A percentile compares a stretch with the other conserved stretches of the same genome.
These are phyloP conservation scores for Dicycla oo DNA, from an alignment of 2,888 invertebrate genomes.

Conservation along the genomic window DNA sequence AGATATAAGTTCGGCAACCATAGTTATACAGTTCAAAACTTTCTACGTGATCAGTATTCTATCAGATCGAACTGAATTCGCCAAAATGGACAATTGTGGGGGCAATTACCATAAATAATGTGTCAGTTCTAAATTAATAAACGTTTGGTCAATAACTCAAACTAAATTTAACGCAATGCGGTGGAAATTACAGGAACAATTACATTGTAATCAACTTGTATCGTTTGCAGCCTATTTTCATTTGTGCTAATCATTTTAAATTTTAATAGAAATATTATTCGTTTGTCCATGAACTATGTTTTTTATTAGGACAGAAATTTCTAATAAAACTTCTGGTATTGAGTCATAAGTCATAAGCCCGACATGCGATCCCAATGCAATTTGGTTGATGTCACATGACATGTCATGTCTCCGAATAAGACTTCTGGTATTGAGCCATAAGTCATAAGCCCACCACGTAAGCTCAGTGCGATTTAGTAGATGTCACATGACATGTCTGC, in stretches of 20 bases:
- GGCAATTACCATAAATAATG: conserved; percentile 81
- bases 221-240: conserved; percentile 45
- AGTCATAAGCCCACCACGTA: too few species aligned
- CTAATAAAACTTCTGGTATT: conserved; percentile 7
- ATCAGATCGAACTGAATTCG: conserved; percentile 72
- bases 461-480: too few species aligned
- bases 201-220: conserved; percentile 77
- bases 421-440: too few species aligned
- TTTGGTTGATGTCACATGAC: not conserved
- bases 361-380: not conserved
- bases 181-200: conserved; percentile 73
- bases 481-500: too few species aligned
- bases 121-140: conserved; percentile 84
- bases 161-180: conserved; percentile 80
- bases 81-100: conserved; percentile 73
- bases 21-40: conserved; percentile 55
- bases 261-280: conserved; percentile 11
- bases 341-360: not conserved
- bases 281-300: not conserved
- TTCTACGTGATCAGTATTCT: conserved; percentile 68
- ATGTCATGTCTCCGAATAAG: not conserved
- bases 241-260: conserved; percentile 22
- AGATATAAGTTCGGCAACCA: conserved; percentile 33
- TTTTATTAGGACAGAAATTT: not conserved
- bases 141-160: conserved; percentile 81